A percentile compares a stretch with the other conserved stretches of the same genome.
phyloP scores from a whole-genome alignment of 2,797 vertebrate species.

The Phylloscopus collybita region DNA sequence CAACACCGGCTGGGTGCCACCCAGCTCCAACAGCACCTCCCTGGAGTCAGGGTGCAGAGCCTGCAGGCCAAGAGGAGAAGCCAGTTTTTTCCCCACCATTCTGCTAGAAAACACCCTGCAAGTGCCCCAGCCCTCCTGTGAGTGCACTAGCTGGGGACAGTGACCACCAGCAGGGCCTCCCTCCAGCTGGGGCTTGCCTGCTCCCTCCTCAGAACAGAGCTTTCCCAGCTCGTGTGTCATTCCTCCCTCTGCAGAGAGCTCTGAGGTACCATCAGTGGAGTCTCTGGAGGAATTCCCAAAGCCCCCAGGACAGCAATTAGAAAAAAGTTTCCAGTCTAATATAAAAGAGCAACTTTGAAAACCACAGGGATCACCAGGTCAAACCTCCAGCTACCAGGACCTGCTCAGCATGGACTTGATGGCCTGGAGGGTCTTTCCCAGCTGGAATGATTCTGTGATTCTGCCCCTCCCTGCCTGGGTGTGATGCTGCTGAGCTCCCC shows the following conservation, averaged over 20 bases:
- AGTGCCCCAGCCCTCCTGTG: rapidly evolving
- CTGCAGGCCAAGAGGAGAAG: background rate
- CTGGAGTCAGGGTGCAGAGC: background rate
- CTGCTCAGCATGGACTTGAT: background rate
- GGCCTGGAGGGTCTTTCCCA: background rate
- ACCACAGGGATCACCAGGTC: background rate
- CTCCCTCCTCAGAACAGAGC: background rate
- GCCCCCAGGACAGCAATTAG: background rate
- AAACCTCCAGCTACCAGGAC: background rate
- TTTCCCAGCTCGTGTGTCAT: background rate
- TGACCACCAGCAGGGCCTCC: background rate
- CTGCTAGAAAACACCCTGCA: background rate
- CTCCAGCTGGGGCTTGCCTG: background rate
- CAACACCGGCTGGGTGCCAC: background rate
- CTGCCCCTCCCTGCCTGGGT: rapidly evolving
- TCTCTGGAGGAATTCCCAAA: background rate
- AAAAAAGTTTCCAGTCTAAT: background rate
- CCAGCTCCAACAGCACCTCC: background rate
- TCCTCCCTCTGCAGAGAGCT: background rate
- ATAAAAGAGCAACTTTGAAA: background rate
- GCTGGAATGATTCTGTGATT: rapidly evolving
- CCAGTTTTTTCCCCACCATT: background rate
- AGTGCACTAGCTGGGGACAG: background rate
- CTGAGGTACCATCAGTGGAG: background rate
- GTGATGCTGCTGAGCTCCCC: background rate